These are phyloP conservation scores for Pandemis cinnamomeana DNA, from an alignment of 2,888 invertebrate genomes.

Conservation along the genomic window DNA sequence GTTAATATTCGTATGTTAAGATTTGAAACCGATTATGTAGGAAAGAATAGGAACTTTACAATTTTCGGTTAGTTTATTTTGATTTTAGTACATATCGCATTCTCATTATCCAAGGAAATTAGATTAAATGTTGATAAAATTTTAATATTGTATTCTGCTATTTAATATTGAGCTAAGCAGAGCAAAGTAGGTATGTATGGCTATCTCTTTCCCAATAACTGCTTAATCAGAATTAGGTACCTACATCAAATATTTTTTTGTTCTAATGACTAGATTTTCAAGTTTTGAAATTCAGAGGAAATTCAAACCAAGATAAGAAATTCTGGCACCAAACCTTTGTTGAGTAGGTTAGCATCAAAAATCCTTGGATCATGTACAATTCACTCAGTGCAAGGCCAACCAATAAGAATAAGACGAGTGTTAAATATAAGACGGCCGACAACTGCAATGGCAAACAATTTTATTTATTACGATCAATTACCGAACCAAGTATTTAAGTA, in stretches of 20 bases:
- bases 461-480: constrained; percentile 1
- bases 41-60: background rate
- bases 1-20: background rate
- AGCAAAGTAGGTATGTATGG: background rate
- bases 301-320: constrained; percentile 2
- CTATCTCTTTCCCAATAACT: too few species aligned
- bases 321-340: constrained; percentile 2
- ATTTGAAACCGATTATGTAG: background rate
- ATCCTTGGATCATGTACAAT: constrained; percentile 11
- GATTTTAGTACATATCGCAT: too few species aligned
- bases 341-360: constrained; percentile 11
- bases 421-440: constrained; percentile 6
- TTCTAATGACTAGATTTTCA: background rate
- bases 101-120: too few species aligned
- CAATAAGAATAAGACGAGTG: background rate
- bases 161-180: too few species aligned
- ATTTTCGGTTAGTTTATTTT: background rate
- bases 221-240: too few species aligned
- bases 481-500: background rate
- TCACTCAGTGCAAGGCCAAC: constrained; percentile 11
- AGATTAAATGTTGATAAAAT: too few species aligned
- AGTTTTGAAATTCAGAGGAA: background rate
- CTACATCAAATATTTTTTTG: too few species aligned
- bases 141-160: too few species aligned
- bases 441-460: constrained; percentile 3